These are phyloP conservation scores for Eudyptes chrysolophus DNA, from an alignment of 2,113 vertebrate genomes.

Conservation along the genomic window DNA sequence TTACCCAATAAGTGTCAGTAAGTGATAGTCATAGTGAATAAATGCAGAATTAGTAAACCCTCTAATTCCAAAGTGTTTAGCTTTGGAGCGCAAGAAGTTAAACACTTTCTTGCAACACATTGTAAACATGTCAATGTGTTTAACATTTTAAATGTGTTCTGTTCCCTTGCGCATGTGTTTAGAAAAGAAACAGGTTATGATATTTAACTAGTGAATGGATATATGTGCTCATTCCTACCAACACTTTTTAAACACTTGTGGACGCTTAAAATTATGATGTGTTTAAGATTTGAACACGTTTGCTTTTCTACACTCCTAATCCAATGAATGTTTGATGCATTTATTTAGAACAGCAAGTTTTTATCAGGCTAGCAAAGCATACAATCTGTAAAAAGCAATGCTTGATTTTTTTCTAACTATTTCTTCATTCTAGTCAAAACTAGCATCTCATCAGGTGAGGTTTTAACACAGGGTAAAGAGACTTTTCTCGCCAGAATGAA, in stretches of 20 bases:
- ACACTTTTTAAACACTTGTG: constrained; percentile 80
- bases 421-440: background rate
- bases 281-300: constrained; percentile 78
- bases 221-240: constrained; percentile 75
- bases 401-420: background rate
- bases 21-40: constrained; percentile 55
- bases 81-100: constrained; percentile 80
- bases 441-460: background rate
- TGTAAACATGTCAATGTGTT: constrained; percentile 87
- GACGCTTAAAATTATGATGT: constrained; percentile 84
- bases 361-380: constrained; percentile 22
- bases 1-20: constrained; percentile 58
- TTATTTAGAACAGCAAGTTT: constrained; percentile 57
- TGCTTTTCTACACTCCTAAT: constrained; percentile 82
- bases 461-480: background rate
- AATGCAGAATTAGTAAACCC: constrained; percentile 74
- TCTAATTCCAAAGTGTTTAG: constrained; percentile 82
- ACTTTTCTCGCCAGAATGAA: background rate
- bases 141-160: constrained; percentile 79
- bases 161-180: constrained; percentile 72
- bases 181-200: constrained; percentile 82
- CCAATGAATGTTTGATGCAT: constrained; percentile 65
- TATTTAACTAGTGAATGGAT: constrained; percentile 81
- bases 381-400: background rate
- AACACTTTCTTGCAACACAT: constrained; percentile 82